Conservation (phyloP, 2,113 vertebrate genomes). For the Coracopsis vasa region DNA sequence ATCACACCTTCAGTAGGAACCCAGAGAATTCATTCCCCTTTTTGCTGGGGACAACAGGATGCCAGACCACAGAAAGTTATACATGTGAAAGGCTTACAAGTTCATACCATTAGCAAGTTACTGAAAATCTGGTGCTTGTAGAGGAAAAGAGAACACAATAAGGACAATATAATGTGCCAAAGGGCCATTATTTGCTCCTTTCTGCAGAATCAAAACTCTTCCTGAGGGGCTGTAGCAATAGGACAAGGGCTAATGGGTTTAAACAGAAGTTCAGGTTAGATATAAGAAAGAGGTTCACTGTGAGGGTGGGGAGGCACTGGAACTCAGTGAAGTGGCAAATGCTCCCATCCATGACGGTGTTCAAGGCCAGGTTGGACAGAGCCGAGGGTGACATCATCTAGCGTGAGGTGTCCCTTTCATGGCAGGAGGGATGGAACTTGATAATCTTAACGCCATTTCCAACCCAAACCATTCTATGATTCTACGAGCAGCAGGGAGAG, state of each 20-base stretch:
- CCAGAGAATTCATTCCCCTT: neutral
- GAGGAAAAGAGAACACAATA: neutral
- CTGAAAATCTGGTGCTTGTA: neutral
- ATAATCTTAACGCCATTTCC: neutral
- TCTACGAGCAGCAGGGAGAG: neutral
- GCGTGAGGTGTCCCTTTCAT: neutral
- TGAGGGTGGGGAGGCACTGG: neutral
- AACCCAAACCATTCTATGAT: neutral
- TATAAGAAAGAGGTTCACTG: neutral
- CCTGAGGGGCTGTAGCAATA: neutral
- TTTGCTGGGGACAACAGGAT: neutral
- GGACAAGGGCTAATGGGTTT: neutral
- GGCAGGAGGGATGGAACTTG: neutral
- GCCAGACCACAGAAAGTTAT: neutral
- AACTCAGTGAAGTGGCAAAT: neutral
- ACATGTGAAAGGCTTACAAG: neutral
- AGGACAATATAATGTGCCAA: neutral
- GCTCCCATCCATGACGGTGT: neutral
- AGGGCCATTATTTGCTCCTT: neutral
- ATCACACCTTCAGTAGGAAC: neutral
- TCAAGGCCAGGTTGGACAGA: neutral
- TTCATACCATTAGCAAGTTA: neutral
- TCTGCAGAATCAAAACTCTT: neutral
- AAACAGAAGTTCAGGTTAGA: neutral
- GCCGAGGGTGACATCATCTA: neutral